phyloP scores from a whole-genome alignment of 1,140 invertebrate species.

The Hypsibius dujardini region DNA sequence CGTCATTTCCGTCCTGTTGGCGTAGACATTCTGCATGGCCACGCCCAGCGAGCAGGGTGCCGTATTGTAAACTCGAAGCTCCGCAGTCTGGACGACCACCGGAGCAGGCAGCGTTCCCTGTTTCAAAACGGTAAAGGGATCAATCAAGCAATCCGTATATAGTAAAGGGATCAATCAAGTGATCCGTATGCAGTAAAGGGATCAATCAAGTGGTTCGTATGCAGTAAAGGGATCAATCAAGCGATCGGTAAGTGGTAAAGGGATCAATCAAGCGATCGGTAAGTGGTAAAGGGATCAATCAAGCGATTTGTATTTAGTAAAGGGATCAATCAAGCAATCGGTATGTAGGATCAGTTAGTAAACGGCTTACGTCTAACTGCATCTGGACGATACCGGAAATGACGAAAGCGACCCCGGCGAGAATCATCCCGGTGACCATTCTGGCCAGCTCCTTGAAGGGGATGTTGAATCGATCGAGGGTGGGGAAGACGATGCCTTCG shows the following conservation, averaged over 20 bases:
- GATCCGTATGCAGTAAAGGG: too few species aligned
- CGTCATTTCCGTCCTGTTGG: too few species aligned
- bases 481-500: constrained; percentile 50
- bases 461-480: constrained; percentile 33
- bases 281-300: not conserved
- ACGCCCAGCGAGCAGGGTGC: not conserved
- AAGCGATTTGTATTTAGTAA: too few species aligned
- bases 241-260: too few species aligned
- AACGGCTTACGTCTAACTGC: constrained; percentile 48
- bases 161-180: too few species aligned
- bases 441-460: constrained; percentile 47
- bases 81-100: not conserved
- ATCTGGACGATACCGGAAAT: constrained; percentile 69
- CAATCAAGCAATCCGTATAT: too few species aligned
- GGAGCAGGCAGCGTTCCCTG: not conserved
- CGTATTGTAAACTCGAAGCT: constrained; percentile 5
- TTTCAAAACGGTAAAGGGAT: not conserved
- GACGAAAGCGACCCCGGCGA: constrained; percentile 66
- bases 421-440: constrained; percentile 57
- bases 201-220: too few species aligned
- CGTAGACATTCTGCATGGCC: too few species aligned
- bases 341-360: too few species aligned
- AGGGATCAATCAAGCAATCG: too few species aligned
- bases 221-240: too few species aligned
- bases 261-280: too few species aligned